These are phyloP conservation scores for Crotalus viridis DNA, from an alignment of 2,113 vertebrate species.

Conservation along the genomic window DNA sequence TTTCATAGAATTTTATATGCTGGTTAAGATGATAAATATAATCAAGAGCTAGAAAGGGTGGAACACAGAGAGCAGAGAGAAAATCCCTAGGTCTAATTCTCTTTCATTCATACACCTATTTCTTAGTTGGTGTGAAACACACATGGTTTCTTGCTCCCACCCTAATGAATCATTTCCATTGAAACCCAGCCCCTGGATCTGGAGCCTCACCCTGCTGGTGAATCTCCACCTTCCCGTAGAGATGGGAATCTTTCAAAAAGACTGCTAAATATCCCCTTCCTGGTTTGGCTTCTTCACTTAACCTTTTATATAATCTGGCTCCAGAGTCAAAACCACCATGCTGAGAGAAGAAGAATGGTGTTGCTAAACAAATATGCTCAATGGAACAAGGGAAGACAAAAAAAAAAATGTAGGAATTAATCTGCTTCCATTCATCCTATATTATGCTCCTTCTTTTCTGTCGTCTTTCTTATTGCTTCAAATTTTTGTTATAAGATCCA, in stretches of 20 bases:
- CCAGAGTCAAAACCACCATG: not conserved
- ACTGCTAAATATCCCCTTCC: not conserved
- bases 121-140: rapidly evolving
- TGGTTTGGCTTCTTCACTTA: not conserved
- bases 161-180: conserved; percentile 55
- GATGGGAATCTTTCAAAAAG: not conserved
- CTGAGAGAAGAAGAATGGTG: not conserved
- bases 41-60: rapidly evolving
- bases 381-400: not conserved
- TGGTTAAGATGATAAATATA: not conserved
- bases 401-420: not conserved
- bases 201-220: not conserved
- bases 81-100: not conserved
- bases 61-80: rapidly evolving
- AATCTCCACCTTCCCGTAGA: not conserved
- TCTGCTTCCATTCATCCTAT: not conserved
- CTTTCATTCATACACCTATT: not conserved
- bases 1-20: not conserved
- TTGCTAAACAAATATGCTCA: not conserved
- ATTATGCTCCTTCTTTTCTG: not conserved
- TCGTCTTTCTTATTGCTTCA: not conserved
- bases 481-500: not conserved
- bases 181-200: conserved; percentile 63
- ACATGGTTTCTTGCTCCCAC: not conserved
- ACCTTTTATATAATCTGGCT: not conserved